A percentile compares a stretch with the other conserved stretches of the same genome.
Conservation (phyloP, 2,888 invertebrate species). For the Ctena decussata region DNA sequence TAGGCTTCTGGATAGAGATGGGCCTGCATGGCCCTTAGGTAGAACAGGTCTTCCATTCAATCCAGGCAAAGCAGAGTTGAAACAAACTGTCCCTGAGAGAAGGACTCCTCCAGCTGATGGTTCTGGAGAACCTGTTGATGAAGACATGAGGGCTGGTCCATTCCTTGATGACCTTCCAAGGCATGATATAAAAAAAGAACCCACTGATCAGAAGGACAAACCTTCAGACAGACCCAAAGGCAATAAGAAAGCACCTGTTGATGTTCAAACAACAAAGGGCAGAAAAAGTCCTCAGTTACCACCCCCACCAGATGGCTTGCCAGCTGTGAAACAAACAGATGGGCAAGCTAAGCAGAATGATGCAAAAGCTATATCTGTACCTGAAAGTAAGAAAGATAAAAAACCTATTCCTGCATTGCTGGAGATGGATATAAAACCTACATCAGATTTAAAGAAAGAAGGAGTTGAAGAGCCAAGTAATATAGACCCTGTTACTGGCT, state of each 20-base stretch:
- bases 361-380: neutral
- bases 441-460: neutral
- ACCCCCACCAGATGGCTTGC: too few relatives aligned
- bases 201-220: too few relatives aligned
- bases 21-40: neutral
- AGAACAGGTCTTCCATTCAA: neutral
- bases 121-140: too few relatives aligned
- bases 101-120: neutral
- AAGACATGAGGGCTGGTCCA: too few relatives aligned
- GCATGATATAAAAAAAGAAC: too few relatives aligned
- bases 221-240: too few relatives aligned
- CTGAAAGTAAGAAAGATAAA: neutral
- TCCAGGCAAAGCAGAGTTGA: neutral
- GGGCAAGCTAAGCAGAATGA: neutral
- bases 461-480: neutral
- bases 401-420: neutral
- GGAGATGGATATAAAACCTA: neutral
- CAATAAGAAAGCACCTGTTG: too few relatives aligned
- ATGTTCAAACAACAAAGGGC: too few relatives aligned
- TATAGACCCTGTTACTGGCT: slow-evolving; percentile 34
- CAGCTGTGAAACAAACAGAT: too few relatives aligned
- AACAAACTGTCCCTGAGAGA: neutral
- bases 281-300: too few relatives aligned
- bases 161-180: too few relatives aligned
- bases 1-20: neutral